These are phyloP conservation scores for Drosophila rubida DNA, from an alignment of 2,888 invertebrate species.

Conservation along the genomic window DNA sequence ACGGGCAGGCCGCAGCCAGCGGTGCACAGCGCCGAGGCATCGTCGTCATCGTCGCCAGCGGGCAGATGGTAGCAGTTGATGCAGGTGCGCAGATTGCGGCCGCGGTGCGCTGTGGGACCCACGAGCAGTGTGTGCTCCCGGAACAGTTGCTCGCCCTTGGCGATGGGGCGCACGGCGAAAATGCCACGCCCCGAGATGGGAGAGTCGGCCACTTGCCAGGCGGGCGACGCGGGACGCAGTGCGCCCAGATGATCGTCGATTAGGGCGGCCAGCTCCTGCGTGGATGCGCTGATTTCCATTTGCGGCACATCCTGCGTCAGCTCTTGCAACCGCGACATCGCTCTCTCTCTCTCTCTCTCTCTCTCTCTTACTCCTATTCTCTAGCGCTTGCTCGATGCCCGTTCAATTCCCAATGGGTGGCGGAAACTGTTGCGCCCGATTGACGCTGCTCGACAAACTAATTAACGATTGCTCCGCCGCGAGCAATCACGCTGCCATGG, in stretches of 20 bases:
- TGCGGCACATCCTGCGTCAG: conserved; percentile 36
- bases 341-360: background rate
- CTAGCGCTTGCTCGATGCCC: conserved; percentile 33
- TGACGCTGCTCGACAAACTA: conserved; percentile 8
- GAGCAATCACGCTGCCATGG: background rate
- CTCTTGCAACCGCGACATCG: conserved; percentile 36
- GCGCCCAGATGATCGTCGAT: conserved; percentile 79
- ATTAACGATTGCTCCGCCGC: conserved; percentile 2
- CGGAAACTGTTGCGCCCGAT: conserved; percentile 7
- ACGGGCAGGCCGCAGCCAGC: conserved; percentile 89
- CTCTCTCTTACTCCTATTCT: too few relatives aligned
- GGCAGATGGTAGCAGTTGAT: conserved; percentile 87
- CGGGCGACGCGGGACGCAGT: conserved; percentile 61
- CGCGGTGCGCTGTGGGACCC: conserved; percentile 88
- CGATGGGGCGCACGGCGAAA: conserved; percentile 88
- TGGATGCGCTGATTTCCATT: conserved; percentile 67
- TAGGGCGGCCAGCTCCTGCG: conserved; percentile 72
- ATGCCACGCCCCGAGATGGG: conserved; percentile 90
- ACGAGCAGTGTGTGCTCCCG: conserved; percentile 89
- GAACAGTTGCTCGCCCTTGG: conserved; percentile 89
- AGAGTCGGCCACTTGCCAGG: conserved; percentile 88
- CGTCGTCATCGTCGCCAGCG: conserved; percentile 75
- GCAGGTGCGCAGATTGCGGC: conserved; percentile 87
- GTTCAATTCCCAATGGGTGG: conserved; percentile 18
- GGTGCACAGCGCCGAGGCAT: conserved; percentile 85